Evolutionary conservation across 1,140 invertebrate species (phyloP).

Genomic region (Leucophenga varia): DNA sequence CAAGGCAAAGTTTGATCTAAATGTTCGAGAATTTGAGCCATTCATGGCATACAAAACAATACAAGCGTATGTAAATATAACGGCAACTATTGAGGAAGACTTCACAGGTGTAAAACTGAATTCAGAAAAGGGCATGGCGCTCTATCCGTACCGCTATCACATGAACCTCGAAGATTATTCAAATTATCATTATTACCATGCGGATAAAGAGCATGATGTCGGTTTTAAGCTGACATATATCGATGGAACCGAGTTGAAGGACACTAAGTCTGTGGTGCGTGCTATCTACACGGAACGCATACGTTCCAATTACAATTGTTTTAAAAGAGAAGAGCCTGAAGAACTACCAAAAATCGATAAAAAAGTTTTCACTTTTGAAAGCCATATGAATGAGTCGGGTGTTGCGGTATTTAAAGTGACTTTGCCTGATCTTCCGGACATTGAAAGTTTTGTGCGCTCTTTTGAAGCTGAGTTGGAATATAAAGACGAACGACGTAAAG

Average conservation of each 20-base stretch:
- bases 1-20: slow-evolving; percentile 68
- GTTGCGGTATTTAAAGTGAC: slow-evolving; percentile 30
- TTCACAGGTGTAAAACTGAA: slow-evolving; percentile 78
- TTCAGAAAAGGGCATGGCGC: slow-evolving; percentile 67
- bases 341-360: slow-evolving; percentile 30
- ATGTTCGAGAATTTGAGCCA: slow-evolving; percentile 64
- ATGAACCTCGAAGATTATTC: slow-evolving; percentile 72
- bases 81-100: slow-evolving; percentile 74
- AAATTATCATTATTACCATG: slow-evolving; percentile 85
- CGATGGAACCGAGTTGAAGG: slow-evolving; percentile 32
- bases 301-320: slow-evolving; percentile 40
- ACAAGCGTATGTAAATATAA: slow-evolving; percentile 59
- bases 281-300: slow-evolving; percentile 60
- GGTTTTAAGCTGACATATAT: slow-evolving; percentile 35
- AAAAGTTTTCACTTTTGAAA: slow-evolving; percentile 24
- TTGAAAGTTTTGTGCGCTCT: slow-evolving; percentile 36
- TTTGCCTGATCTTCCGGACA: slow-evolving; percentile 37
- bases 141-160: slow-evolving; percentile 82
- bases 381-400: slow-evolving; percentile 37
- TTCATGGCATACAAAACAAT: slow-evolving; percentile 58
- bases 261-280: slow-evolving; percentile 62
- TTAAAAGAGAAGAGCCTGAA: slow-evolving; percentile 7
- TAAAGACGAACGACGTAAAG: slow-evolving; percentile 29
- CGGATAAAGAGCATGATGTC: slow-evolving; percentile 74
- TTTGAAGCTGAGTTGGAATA: slow-evolving; percentile 32